These are phyloP conservation scores for Drosophila setifemur DNA, from an alignment of 1,140 invertebrate species.

Conservation along the genomic window DNA sequence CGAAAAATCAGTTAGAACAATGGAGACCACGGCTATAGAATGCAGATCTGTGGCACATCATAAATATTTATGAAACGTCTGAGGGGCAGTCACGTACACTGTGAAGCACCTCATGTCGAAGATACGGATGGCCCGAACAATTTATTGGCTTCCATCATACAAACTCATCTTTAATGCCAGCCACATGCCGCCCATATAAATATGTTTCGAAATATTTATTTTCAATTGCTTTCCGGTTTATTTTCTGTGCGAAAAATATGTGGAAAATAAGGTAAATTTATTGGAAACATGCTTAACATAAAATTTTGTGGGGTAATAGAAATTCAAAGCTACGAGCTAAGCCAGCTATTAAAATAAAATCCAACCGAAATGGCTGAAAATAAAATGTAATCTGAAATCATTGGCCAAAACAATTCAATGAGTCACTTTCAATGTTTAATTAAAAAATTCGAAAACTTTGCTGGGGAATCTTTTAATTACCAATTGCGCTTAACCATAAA, in stretches of 20 bases:
- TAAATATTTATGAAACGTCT: constrained; percentile 72
- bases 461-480: background rate
- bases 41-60: constrained; percentile 47
- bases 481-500: background rate
- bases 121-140: constrained; percentile 47
- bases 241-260: background rate
- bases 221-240: constrained; percentile 51
- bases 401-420: no score
- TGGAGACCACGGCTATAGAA: constrained; percentile 18
- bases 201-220: constrained; percentile 37
- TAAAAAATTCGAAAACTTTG: no score
- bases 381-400: no score
- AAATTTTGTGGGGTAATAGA: background rate
- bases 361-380: no score
- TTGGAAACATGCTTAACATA: background rate
- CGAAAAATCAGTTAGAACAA: constrained; percentile 46
- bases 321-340: background rate
- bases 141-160: constrained; percentile 62
- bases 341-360: background rate
- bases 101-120: constrained; percentile 28
- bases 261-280: background rate
- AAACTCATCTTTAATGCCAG: constrained; percentile 74
- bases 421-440: no score
- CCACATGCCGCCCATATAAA: constrained; percentile 69
- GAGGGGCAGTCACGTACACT: constrained; percentile 19